These are phyloP conservation scores for Mylabris phalerata DNA, from an alignment of 1,140 invertebrate genomes.

Conservation along the genomic window DNA sequence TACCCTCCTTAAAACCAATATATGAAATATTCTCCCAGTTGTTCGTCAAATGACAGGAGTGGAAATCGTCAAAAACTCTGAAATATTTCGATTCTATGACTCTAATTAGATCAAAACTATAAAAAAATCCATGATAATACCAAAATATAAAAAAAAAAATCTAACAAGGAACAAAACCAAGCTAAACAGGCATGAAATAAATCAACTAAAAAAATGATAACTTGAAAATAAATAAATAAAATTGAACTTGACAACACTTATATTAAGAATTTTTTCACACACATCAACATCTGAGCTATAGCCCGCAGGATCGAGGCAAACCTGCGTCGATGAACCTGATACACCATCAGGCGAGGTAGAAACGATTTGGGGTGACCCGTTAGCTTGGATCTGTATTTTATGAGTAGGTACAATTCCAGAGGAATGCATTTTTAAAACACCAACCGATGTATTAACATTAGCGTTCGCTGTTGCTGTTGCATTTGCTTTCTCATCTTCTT, in stretches of 20 bases:
- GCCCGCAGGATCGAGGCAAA: slow-evolving; percentile 64
- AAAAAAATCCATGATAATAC: neutral
- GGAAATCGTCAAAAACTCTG: too few relatives aligned
- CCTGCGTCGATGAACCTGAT: slow-evolving; percentile 58
- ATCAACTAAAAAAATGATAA: slow-evolving; percentile 8
- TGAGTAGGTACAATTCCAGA: slow-evolving; percentile 45
- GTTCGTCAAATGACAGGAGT: too few relatives aligned
- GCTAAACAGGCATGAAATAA: slow-evolving; percentile 30
- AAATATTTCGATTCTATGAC: too few relatives aligned
- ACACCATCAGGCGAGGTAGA: slow-evolving; percentile 52
- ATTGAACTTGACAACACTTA: slow-evolving; percentile 26
- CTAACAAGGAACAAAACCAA: slow-evolving; percentile 35
- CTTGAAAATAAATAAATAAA: slow-evolving; percentile 5
- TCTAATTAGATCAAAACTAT: too few relatives aligned
- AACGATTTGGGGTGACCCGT: slow-evolving; percentile 47
- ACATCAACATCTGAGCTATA: slow-evolving; percentile 57
- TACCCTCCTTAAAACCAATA: too few relatives aligned
- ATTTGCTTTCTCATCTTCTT: slow-evolving; percentile 77
- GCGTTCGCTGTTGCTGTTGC: slow-evolving; percentile 44
- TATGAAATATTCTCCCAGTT: too few relatives aligned
- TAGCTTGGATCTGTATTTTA: slow-evolving; percentile 47
- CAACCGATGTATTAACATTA: slow-evolving; percentile 50
- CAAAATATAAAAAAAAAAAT: slow-evolving; percentile 8
- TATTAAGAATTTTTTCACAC: slow-evolving; percentile 43
- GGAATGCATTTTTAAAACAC: slow-evolving; percentile 57